A percentile compares a stretch with the other conserved stretches of the same genome.
These are phyloP conservation scores for Cecidostiba fungosa DNA, from an alignment of 2,888 invertebrate genomes.

Conservation along the genomic window DNA sequence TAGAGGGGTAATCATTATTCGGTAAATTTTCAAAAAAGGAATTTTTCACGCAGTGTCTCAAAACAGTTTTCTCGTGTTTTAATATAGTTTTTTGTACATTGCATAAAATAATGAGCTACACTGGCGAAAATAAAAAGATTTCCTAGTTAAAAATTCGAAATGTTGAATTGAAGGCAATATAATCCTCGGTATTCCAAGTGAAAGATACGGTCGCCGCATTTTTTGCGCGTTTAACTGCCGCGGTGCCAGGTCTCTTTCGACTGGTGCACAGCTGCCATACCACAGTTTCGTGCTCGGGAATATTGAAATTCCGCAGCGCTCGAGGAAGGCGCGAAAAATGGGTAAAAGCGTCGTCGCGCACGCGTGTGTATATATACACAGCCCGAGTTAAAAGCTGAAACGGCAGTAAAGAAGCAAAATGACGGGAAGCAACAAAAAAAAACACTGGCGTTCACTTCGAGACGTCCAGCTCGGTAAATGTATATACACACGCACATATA, in stretches of 20 bases:
- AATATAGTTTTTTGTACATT: too few relatives aligned
- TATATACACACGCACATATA: background rate
- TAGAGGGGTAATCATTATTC: too few relatives aligned
- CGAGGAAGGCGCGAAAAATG: constrained; percentile 24
- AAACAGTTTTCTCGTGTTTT: too few relatives aligned
- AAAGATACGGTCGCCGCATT: constrained; percentile 3
- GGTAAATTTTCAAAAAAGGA: too few relatives aligned
- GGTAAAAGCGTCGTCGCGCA: background rate
- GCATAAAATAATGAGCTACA: too few relatives aligned
- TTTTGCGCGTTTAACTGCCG: constrained; percentile 33
- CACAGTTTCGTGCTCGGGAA: constrained; percentile 43
- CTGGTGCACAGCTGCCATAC: background rate
- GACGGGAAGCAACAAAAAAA: background rate
- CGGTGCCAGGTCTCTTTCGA: background rate
- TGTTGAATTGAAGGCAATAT: background rate
- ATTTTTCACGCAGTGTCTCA: too few relatives aligned
- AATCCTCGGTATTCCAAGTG: background rate
- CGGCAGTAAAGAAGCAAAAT: constrained; percentile 1
- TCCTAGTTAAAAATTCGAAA: too few relatives aligned
- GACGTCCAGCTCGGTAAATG: background rate
- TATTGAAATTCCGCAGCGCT: constrained; percentile 67
- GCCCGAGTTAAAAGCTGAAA: constrained; percentile 28
- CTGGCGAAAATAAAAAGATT: too few relatives aligned
- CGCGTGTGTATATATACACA: background rate
- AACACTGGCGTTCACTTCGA: background rate